Evolutionary conservation across 92 coral and sea anemone species (phyloP).

Genomic region (Epizoanthus illoricatus): DNA sequence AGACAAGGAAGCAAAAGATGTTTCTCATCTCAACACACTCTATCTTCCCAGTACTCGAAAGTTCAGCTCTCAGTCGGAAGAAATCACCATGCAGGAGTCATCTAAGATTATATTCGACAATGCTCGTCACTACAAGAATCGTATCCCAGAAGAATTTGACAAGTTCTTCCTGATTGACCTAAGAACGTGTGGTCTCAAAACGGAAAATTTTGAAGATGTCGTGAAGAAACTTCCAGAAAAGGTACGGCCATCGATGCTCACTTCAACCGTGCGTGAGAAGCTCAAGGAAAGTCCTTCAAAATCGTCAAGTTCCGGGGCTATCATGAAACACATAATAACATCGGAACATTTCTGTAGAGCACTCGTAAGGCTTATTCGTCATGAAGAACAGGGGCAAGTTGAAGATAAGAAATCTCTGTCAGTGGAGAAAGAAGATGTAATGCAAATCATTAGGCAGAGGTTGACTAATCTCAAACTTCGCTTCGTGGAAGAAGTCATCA

Average conservation of each 20-base stretch:
- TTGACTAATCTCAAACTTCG: constrained; percentile 26
- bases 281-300: neutral
- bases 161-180: constrained; percentile 48
- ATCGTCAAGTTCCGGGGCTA: constrained; percentile 23
- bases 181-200: constrained; percentile 13
- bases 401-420: constrained; percentile 10
- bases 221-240: constrained; percentile 37
- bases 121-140: constrained; percentile 48
- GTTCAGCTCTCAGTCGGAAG: too few relatives aligned
- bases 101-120: constrained; percentile 48
- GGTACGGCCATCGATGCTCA: constrained; percentile 49
- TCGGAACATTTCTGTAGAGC: constrained; percentile 49
- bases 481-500: constrained; percentile 15
- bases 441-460: neutral
- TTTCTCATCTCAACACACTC: too few relatives aligned
- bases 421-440: neutral
- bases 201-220: constrained; percentile 5
- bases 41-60: too few relatives aligned
- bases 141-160: constrained; percentile 23
- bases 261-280: constrained; percentile 41
- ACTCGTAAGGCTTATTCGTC: constrained; percentile 50
- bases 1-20: neutral
- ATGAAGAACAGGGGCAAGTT: constrained; percentile 13
- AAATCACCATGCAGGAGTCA: too few relatives aligned
- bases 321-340: constrained; percentile 33